Conservation (phyloP, 92 coral and sea anemone genomes). For the Paragorgia papillata region DNA sequence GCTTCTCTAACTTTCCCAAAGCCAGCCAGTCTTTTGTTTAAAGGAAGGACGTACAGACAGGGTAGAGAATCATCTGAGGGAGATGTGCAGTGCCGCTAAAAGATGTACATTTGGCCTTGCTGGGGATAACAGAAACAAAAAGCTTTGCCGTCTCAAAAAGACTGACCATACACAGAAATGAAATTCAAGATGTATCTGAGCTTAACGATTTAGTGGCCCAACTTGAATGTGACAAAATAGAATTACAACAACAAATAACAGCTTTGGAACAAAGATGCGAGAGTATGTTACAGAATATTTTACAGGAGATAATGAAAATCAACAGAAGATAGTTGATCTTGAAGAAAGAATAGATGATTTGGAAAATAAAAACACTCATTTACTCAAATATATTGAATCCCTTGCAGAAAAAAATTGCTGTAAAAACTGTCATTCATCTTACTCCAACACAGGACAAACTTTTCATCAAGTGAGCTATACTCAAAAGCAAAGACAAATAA, state of each 20-base stretch:
- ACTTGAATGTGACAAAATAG: not conserved
- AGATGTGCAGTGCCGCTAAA: not conserved
- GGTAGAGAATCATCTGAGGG: conserved; percentile 5
- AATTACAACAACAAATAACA: not conserved
- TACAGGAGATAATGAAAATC: not conserved
- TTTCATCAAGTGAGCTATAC: conserved; percentile 15
- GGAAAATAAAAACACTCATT: conserved; percentile 12
- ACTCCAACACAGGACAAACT: conserved; percentile 13
- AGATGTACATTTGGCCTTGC: conserved; percentile 9
- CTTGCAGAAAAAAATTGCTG: conserved; percentile 26
- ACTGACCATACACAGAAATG: not conserved
- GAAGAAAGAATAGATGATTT: not conserved
- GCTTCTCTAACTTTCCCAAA: conserved; percentile 1
- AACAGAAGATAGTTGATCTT: conserved; percentile 10
- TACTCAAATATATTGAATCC: conserved; percentile 12
- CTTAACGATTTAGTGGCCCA: not conserved
- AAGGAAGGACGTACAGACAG: conserved; percentile 2
- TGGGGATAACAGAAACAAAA: not conserved
- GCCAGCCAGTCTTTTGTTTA: not conserved
- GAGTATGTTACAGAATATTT: not conserved
- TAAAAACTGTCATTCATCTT: conserved; percentile 34
- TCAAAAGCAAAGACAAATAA: conserved; percentile 44
- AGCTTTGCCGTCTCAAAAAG: too few species aligned
- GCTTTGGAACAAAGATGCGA: conserved; percentile 7
- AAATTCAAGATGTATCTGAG: not conserved